phyloP scores from a whole-genome alignment of 2,888 invertebrate genomes.

The Globia sparganii region DNA sequence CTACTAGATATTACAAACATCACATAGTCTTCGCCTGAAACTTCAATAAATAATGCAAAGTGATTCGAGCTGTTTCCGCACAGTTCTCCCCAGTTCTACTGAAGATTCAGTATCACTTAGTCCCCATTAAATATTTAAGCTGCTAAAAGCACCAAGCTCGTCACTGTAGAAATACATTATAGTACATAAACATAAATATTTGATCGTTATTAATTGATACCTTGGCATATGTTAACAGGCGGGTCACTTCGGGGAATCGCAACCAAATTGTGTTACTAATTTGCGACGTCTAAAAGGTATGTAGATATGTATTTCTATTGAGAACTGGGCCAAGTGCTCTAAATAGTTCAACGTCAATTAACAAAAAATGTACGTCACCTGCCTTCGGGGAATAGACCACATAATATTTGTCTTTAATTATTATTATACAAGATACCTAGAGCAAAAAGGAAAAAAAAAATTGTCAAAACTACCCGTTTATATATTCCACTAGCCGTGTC shows the following conservation, averaged over 20 bases:
- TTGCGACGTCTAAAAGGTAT: conserved; percentile 43
- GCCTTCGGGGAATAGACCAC: conserved; percentile 36
- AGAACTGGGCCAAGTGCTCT: conserved; percentile 44
- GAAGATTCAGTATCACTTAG: conserved; percentile 18
- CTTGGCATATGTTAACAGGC: conserved; percentile 44
- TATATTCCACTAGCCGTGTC: not conserved
- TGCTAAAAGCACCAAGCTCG: conserved; percentile 23
- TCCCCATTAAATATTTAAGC: conserved; percentile 34
- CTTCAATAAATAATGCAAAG: conserved; percentile 17
- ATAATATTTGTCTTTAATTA: conserved; percentile 18
- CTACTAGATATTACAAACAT: conserved; percentile 3
- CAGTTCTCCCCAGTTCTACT: conserved; percentile 6
- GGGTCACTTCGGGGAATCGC: conserved; percentile 50
- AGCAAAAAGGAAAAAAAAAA: not conserved
- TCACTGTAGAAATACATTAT: conserved; percentile 15
- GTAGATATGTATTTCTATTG: conserved; percentile 30
- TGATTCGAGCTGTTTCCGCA: conserved; percentile 15
- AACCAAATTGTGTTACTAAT: conserved; percentile 49
- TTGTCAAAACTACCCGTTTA: not conserved
- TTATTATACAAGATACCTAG: not conserved
- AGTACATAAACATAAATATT: conserved; percentile 36
- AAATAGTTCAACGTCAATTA: conserved; percentile 51
- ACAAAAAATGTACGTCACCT: conserved; percentile 36
- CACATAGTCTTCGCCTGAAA: not conserved
- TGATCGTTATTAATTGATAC: conserved; percentile 54